These are phyloP conservation scores for Lasaia peninsularis DNA, from an alignment of 1,140 invertebrate species.

Conservation along the genomic window DNA sequence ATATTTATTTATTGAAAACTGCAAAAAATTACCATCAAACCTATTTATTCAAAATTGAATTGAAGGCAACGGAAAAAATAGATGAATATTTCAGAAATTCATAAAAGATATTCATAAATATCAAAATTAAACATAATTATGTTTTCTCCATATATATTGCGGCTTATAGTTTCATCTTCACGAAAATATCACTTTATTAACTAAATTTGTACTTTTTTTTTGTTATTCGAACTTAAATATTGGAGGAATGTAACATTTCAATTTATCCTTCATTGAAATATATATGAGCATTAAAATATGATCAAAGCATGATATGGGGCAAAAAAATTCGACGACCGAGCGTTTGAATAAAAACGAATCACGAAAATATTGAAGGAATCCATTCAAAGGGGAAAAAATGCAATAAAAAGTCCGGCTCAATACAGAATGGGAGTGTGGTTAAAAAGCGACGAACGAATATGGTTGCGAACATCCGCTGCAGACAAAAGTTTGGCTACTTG, in stretches of 20 bases:
- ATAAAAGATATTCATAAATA: too few relatives aligned
- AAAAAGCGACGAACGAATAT: conserved; percentile 75
- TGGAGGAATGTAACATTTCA: conserved; percentile 13
- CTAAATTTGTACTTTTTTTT: too few relatives aligned
- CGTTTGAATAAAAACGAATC: conserved; percentile 72
- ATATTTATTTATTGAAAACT: too few relatives aligned
- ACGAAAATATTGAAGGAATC: conserved; percentile 76
- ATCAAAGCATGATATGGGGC: conserved; percentile 45
- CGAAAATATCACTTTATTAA: too few relatives aligned
- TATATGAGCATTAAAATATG: conserved; percentile 17
- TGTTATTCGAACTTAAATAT: neutral
- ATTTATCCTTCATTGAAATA: conserved; percentile 14
- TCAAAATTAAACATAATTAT: too few relatives aligned
- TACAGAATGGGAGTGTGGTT: conserved; percentile 73
- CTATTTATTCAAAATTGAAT: too few relatives aligned
- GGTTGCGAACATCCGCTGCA: conserved; percentile 71
- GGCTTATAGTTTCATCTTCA: too few relatives aligned
- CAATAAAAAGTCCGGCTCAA: conserved; percentile 69
- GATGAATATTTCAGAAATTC: too few relatives aligned
- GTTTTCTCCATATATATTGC: too few relatives aligned
- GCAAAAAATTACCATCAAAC: too few relatives aligned
- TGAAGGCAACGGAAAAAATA: too few relatives aligned
- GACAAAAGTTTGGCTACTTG: conserved; percentile 75
- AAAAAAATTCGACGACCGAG: conserved; percentile 69
- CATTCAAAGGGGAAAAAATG: conserved; percentile 76